These are phyloP conservation scores for Nezara viridula DNA, from an alignment of 2,888 invertebrate species.

Conservation along the genomic window DNA sequence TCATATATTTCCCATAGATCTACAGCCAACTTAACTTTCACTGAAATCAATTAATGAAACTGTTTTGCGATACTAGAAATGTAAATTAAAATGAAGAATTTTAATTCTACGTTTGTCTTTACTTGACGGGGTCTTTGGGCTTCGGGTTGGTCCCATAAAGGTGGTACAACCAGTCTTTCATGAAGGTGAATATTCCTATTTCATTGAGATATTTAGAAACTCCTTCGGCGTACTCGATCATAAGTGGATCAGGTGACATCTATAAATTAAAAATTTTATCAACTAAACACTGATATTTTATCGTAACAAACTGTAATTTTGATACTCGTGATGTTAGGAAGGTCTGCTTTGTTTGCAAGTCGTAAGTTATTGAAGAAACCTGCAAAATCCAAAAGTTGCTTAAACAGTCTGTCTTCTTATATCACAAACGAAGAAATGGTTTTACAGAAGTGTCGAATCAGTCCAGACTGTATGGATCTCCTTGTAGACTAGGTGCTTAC, in stretches of 20 bases:
- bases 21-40: not conserved
- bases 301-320: not conserved
- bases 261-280: not conserved
- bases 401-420: too few species aligned
- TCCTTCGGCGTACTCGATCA: not conserved
- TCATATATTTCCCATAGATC: too few species aligned
- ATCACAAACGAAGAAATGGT: too few species aligned
- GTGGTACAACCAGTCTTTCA: not conserved
- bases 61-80: too few species aligned
- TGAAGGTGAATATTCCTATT: not conserved
- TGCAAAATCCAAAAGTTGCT: too few species aligned
- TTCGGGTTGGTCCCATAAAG: not conserved
- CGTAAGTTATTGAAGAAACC: too few species aligned
- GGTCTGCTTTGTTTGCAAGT: too few species aligned
- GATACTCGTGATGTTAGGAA: too few species aligned
- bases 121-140: slow-evolving; percentile 2
- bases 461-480: too few species aligned
- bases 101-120: not conserved
- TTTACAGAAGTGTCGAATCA: too few species aligned
- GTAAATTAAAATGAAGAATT: not conserved
- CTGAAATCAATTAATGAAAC: not conserved
- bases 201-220: not conserved
- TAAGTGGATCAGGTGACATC: not conserved
- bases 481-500: too few species aligned
- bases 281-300: not conserved